Conservation (phyloP, 2,888 invertebrate genomes). For the Eustalomyia histrio region DNA sequence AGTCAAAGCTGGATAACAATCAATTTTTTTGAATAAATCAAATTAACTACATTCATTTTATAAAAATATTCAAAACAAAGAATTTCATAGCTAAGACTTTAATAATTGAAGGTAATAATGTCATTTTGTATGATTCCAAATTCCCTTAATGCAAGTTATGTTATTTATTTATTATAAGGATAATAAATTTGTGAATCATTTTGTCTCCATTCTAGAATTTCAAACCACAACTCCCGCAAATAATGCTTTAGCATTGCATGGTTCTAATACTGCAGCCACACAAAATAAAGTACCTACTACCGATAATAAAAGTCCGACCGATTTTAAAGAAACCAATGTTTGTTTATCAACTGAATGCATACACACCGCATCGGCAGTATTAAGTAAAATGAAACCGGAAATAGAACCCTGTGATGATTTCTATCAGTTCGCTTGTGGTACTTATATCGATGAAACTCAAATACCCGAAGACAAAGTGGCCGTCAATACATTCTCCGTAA, state of each 20-base stretch:
- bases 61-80: no score
- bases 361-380: conserved; percentile 85
- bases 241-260: conserved; percentile 72
- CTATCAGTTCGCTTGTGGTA: conserved; percentile 88
- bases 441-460: conserved; percentile 83
- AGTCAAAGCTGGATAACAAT: no score
- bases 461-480: conserved; percentile 85
- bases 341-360: conserved; percentile 90
- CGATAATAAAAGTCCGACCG: conserved; percentile 48
- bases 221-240: conserved; percentile 60
- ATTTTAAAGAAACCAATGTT: conserved; percentile 74
- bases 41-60: no score
- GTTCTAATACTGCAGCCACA: conserved; percentile 69
- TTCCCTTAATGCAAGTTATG: no score
- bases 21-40: no score
- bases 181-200: no score
- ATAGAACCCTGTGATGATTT: conserved; percentile 89
- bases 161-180: no score
- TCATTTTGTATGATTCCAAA: no score
- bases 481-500: conserved; percentile 79
- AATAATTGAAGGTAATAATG: no score
- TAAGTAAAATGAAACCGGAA: conserved; percentile 84
- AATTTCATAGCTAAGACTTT: not conserved
- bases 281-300: conserved; percentile 67
- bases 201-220: conserved; percentile 66